Evolutionary conservation across 1,140 invertebrate species (phyloP), one percentile per base, ranked within the genome.

Genomic region (Mercenaria mercenaria): DNA sequence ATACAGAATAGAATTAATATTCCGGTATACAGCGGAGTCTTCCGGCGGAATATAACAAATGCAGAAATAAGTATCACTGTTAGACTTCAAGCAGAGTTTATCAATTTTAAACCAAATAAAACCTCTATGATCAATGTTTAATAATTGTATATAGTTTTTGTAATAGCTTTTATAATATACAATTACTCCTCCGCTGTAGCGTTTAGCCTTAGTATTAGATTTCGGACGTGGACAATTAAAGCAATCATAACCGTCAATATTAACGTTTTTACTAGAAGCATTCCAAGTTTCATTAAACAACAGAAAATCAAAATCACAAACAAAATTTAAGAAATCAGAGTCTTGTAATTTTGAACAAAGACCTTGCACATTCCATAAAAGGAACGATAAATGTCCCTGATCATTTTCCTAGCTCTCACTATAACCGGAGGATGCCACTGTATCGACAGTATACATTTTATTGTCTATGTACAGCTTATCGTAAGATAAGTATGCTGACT

Each of bases 161-260:
- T 34, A 59, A 34, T 15, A 23, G 4, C n/a, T n/a, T 69, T 84
- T 84, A 37, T 67, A 84, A 41, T 41, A 84, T 13, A 84, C 56
- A 69, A 84, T 84, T 10, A 84, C 81, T 52, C 81, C 81, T 2
- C 79, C 79, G n/a, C 79, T 81, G 18, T 79, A n/a, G 1, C 29
- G 34, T 37, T 37, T 34, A 4, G 26, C 64, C 64, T 13, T 8
- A 4, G 11, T 37, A 34, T 32, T 67, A 4, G 20, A 3, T 10
- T 67, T 67, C 32, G 29, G 64, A n/a, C 64, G 26, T 32, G 34
- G 64, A 11, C 64, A 67, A n/a, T 67, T 67, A 37, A 32, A 67
- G 1, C 13, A 32, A 8, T 67, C 64, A 67, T 23, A 67, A 32
- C 64, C 64, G 11, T 67, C 34, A 67, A 67, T 67, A 1, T 67